Evolutionary conservation across 2,888 invertebrate species (phyloP).

Genomic region (Lymantria dispar): DNA sequence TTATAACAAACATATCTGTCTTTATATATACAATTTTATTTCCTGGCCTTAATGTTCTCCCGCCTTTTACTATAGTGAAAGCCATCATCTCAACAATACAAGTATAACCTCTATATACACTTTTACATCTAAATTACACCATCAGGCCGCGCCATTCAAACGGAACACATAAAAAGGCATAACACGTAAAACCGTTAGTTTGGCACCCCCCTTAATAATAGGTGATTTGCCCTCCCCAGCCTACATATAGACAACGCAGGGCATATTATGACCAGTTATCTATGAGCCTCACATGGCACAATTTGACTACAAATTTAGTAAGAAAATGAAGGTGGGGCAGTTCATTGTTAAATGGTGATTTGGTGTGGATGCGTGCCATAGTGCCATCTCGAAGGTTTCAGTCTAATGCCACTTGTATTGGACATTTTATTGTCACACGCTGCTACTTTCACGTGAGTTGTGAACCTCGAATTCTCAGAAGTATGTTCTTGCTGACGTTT

Average conservation of each 20-base stretch:
- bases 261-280: constrained; percentile 41
- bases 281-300: constrained; percentile 39
- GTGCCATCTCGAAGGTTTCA: constrained; percentile 63
- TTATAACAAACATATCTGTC: too few species aligned
- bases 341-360: constrained; percentile 40
- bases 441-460: constrained; percentile 64
- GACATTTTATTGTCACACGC: constrained; percentile 77
- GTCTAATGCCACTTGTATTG: constrained; percentile 77
- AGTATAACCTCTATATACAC: constrained; percentile 29
- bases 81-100: background rate
- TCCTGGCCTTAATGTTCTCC: too few species aligned
- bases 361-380: constrained; percentile 62
- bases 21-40: too few species aligned
- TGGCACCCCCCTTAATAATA: constrained; percentile 78
- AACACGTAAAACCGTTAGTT: constrained; percentile 75
- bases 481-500: constrained; percentile 69
- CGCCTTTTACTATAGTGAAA: background rate
- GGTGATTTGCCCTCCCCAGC: constrained; percentile 66
- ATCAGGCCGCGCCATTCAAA: constrained; percentile 62
- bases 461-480: constrained; percentile 63
- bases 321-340: constrained; percentile 30
- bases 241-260: constrained; percentile 48
- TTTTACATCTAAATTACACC: constrained; percentile 67
- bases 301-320: background rate
- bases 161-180: constrained; percentile 74